These are phyloP conservation scores for Colinus virginianus DNA, from an alignment of 2,113 vertebrate genomes.

Conservation along the genomic window DNA sequence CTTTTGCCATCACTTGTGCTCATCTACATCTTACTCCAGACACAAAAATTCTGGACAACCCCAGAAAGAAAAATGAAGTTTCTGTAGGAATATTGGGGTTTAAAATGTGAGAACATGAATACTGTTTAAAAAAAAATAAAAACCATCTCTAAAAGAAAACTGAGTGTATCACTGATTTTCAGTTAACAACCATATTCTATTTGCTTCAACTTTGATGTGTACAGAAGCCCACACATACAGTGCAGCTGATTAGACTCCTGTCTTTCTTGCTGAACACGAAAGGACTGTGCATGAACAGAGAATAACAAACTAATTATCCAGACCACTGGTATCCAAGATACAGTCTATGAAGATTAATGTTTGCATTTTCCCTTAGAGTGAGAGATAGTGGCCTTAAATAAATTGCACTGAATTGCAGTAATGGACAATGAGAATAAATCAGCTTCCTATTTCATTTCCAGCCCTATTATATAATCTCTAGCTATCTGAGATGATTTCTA, in stretches of 20 bases:
- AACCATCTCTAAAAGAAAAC: neutral
- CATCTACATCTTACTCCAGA: neutral
- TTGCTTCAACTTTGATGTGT: neutral
- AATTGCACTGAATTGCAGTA: conserved; percentile 70
- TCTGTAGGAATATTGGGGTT: neutral
- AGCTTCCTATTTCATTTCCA: conserved; percentile 63
- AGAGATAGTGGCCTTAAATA: conserved; percentile 76
- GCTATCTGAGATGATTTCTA: conserved; percentile 28
- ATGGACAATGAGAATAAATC: conserved; percentile 74
- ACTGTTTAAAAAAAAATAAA: neutral
- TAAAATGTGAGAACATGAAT: neutral
- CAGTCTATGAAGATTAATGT: conserved; percentile 72
- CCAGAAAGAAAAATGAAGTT: neutral
- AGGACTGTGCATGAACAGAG: conserved; percentile 18
- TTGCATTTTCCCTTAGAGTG: conserved; percentile 69
- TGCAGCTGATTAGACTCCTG: conserved; percentile 29
- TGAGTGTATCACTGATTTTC: neutral
- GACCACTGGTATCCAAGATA: conserved; percentile 72
- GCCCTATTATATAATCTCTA: conserved; percentile 8
- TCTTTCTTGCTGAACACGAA: conserved; percentile 50
- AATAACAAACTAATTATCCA: conserved; percentile 73
- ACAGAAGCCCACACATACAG: neutral
- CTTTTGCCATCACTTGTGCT: accelerated
- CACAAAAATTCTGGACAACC: neutral
- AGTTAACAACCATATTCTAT: neutral